Percentiles rank a stretch among this genome's conserved stretches.
Conservation (phyloP, 2,888 invertebrate genomes). For the Geotrupes spiniger region DNA sequence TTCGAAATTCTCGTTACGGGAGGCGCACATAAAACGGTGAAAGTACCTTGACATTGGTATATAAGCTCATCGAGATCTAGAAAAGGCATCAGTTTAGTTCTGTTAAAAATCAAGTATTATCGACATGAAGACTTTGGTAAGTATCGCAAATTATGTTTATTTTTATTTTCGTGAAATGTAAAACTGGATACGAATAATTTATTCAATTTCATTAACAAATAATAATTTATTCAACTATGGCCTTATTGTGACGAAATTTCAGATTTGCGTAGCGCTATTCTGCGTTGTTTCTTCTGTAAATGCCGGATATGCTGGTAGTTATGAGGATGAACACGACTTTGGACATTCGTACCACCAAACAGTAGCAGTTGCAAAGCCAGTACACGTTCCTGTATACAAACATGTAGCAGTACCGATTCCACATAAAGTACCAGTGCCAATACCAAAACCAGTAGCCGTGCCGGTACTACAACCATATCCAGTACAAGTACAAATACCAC, state of each 20-base stretch:
- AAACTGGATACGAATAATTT: too few species aligned
- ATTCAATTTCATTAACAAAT: too few species aligned
- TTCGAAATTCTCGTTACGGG: too few species aligned
- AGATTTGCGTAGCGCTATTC: conserved; percentile 19
- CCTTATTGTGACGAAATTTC: background rate
- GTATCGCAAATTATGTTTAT: conserved; percentile 2
- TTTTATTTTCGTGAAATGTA: conserved; percentile 3
- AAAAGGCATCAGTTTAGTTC: too few species aligned
- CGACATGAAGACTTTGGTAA: conserved; percentile 21
- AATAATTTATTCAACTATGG: too few species aligned
- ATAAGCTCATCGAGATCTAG: too few species aligned
- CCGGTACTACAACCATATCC: conserved; percentile 67
- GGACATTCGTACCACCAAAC: conserved; percentile 52
- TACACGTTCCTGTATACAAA: conserved; percentile 55
- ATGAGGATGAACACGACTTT: conserved; percentile 17
- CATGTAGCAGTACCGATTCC: conserved; percentile 51
- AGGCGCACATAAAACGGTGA: too few species aligned
- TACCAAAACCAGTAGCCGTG: conserved; percentile 65
- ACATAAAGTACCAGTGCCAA: conserved; percentile 57
- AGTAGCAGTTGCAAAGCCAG: conserved; percentile 65
- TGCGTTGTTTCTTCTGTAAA: conserved; percentile 20
- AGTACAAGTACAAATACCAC: conserved; percentile 64
- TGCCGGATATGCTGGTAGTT: conserved; percentile 20
- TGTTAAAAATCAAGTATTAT: conserved; percentile 11
- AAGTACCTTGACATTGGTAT: too few species aligned